These are phyloP conservation scores for Sapayoa aenigma DNA, from an alignment of 2,113 vertebrate species.

Conservation along the genomic window DNA sequence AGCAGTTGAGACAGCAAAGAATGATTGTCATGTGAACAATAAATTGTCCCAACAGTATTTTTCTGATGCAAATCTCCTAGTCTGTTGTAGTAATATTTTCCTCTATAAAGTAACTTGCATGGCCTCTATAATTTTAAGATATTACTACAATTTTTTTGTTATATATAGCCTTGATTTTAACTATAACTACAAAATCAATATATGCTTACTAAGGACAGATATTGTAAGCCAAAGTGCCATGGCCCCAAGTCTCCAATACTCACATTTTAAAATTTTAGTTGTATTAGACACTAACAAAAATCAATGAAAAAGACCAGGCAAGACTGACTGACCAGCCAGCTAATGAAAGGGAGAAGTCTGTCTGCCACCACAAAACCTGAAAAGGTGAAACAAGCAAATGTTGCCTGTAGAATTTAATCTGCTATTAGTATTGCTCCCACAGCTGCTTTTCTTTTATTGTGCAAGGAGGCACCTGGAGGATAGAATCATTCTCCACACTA, in stretches of 20 bases:
- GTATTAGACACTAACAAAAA: not conserved
- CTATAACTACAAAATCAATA: not conserved
- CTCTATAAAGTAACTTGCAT: not conserved
- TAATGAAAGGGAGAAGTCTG: not conserved
- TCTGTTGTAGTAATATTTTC: not conserved
- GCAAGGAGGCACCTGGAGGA: not conserved
- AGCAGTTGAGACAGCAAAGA: not conserved
- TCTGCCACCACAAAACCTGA: not conserved
- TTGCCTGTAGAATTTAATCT: not conserved
- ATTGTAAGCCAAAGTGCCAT: not conserved
- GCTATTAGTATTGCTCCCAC: not conserved
- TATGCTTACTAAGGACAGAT: not conserved
- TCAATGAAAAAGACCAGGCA: not conserved
- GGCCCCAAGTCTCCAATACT: not conserved
- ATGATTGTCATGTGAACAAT: not conserved
- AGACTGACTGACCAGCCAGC: not conserved
- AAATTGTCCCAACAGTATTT: not conserved
- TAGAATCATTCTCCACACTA: not conserved
- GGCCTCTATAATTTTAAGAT: not conserved
- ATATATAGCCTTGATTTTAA: not conserved
- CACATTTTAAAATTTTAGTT: not conserved
- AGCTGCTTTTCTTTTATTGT: not conserved
- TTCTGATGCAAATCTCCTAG: not conserved
- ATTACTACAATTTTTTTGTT: not conserved
- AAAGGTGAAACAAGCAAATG: not conserved